Percentiles rank a stretch among this genome's conserved stretches.
phyloP scores from a whole-genome alignment of 2,888 invertebrate genomes.

The Volucella zonaria region DNA sequence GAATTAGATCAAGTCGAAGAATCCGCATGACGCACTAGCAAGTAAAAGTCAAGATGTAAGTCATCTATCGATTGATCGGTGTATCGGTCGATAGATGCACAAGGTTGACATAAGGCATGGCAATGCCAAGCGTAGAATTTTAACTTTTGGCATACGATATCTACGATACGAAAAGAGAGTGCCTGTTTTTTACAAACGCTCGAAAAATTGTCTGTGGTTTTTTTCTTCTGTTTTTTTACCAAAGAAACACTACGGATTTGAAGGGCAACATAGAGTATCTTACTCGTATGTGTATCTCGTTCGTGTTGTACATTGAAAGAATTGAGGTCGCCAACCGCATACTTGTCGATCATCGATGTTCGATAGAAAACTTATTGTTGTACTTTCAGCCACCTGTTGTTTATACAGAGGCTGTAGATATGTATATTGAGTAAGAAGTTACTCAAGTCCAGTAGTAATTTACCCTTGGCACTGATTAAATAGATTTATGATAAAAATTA shows the following conservation, averaged over 20 bases:
- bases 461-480: conserved; percentile 48
- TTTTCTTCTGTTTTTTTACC: background rate
- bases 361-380: background rate
- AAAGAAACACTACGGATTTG: conserved; percentile 19
- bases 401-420: background rate
- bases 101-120: conserved; percentile 50
- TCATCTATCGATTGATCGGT: conserved; percentile 43
- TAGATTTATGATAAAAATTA: background rate
- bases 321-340: conserved; percentile 40
- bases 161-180: conserved; percentile 19
- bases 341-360: conserved; percentile 15
- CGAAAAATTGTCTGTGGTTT: conserved; percentile 35
- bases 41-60: conserved; percentile 14
- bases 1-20: conserved; percentile 52
- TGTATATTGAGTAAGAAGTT: background rate
- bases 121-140: conserved; percentile 29
- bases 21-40: conserved; percentile 35
- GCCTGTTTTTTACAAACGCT: conserved; percentile 30
- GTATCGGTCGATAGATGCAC: conserved; percentile 38
- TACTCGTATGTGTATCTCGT: background rate
- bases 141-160: conserved; percentile 45
- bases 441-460: background rate
- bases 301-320: background rate
- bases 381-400: conserved; percentile 52
- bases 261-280: conserved; percentile 41